A percentile compares a stretch with the other conserved stretches of the same genome.
Evolutionary conservation across 2,113 vertebrate genomes (phyloP).

Genomic region (Glaucomys volans): DNA sequence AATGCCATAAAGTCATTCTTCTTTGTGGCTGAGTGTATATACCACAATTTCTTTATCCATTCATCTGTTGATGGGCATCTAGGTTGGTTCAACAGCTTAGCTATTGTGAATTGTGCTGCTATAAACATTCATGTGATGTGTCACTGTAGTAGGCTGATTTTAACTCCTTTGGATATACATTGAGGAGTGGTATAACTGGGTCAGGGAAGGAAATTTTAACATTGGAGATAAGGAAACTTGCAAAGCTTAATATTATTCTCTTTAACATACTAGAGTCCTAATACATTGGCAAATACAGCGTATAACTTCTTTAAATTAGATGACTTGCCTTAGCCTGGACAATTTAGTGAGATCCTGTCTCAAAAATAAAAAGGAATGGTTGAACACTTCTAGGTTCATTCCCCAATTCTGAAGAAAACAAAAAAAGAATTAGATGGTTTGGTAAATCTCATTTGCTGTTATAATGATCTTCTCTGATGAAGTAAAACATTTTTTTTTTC

Average conservation of each 20-base stretch:
- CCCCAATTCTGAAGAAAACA: neutral
- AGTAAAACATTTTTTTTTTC: neutral
- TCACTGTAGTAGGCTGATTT: too few relatives aligned
- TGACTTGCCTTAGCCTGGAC: neutral
- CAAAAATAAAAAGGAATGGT: neutral
- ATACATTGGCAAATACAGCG: neutral
- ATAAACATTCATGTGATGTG: too few relatives aligned
- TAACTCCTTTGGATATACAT: too few relatives aligned
- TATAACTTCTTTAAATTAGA: neutral
- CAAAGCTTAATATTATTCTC: neutral
- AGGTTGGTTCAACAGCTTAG: too few relatives aligned
- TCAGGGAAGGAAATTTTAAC: neutral
- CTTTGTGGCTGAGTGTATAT: too few relatives aligned
- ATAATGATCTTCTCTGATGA: neutral
- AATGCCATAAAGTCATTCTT: too few relatives aligned
- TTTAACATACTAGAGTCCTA: neutral
- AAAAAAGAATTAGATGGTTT: neutral
- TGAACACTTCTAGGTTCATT: neutral
- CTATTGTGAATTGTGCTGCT: too few relatives aligned
- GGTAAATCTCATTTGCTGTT: slow-evolving; percentile 32
- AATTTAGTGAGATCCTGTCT: neutral
- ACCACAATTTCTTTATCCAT: too few relatives aligned
- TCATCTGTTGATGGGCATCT: too few relatives aligned
- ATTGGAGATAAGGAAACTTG: slow-evolving; percentile 21
- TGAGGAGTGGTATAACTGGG: too few relatives aligned